phyloP scores from a whole-genome alignment of 2,888 invertebrate species.

The Polymixis flavicincta region DNA sequence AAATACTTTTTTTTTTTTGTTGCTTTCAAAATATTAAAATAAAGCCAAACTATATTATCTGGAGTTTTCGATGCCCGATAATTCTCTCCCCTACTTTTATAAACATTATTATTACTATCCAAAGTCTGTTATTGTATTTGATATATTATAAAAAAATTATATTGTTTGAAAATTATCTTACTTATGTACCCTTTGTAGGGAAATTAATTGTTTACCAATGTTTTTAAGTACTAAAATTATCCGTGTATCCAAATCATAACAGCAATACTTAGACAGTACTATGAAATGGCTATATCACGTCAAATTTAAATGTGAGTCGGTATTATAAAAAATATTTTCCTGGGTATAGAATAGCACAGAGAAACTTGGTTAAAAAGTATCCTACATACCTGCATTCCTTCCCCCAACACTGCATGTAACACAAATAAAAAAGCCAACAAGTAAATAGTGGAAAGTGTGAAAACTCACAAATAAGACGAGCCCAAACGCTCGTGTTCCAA shows the following conservation, averaged over 20 bases:
- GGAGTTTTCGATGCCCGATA: too few relatives aligned
- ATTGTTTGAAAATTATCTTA: too few relatives aligned
- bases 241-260: too few relatives aligned
- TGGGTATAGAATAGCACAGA: not conserved
- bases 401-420: conserved; percentile 11
- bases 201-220: not conserved
- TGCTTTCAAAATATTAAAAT: too few relatives aligned
- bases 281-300: not conserved
- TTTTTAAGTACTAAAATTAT: not conserved
- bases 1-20: not conserved
- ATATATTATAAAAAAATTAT: too few relatives aligned
- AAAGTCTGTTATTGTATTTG: too few relatives aligned
- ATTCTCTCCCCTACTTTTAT: too few relatives aligned
- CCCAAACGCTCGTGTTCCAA: conserved; percentile 45
- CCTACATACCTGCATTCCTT: conserved; percentile 5
- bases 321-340: not conserved
- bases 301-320: not conserved
- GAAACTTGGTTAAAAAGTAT: not conserved
- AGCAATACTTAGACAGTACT: too few relatives aligned
- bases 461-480: conserved; percentile 41
- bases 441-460: conserved; percentile 44
- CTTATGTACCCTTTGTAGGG: not conserved
- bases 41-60: too few relatives aligned
- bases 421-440: conserved; percentile 35
- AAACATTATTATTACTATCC: too few relatives aligned